A percentile compares a stretch with the other conserved stretches of the same genome.
These are phyloP conservation scores for human DNA, from an alignment of 2,113 vertebrate species.

Conservation along the genomic window DNA sequence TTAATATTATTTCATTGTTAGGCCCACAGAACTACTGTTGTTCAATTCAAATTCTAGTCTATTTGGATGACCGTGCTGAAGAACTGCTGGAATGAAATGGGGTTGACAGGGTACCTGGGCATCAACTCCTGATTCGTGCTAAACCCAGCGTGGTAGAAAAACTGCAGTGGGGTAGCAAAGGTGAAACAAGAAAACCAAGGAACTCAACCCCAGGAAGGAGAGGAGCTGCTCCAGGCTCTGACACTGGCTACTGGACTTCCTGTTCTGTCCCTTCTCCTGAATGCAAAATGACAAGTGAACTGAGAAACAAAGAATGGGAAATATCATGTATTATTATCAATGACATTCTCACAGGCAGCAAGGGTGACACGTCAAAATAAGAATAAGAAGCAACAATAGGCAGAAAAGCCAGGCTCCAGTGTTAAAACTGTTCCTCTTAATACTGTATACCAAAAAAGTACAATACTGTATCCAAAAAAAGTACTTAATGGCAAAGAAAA, in stretches of 20 bases:
- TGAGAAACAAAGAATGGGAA: neutral
- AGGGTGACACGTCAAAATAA: neutral
- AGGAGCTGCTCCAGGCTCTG: neutral
- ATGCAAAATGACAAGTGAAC: neutral
- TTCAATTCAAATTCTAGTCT: neutral
- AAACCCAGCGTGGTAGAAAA: neutral
- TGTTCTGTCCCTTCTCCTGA: neutral
- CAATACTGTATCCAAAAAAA: neutral
- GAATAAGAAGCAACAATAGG: neutral
- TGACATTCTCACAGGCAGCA: neutral
- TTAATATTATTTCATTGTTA: neutral
- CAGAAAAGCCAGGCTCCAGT: neutral
- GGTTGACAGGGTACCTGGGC: neutral
- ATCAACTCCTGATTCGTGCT: neutral
- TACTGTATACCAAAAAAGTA: neutral
- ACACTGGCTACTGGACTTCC: neutral
- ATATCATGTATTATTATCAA: neutral
- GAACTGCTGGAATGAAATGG: neutral
- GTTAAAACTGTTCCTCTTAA: neutral
- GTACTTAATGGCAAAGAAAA: neutral
- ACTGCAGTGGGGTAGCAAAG: neutral
- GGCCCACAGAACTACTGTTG: neutral
- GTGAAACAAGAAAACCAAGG: no score
- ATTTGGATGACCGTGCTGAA: neutral
- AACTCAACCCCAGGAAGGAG: neutral